These are phyloP conservation scores for Charanyca ferruginea DNA, from an alignment of 2,888 invertebrate species.

Conservation along the genomic window DNA sequence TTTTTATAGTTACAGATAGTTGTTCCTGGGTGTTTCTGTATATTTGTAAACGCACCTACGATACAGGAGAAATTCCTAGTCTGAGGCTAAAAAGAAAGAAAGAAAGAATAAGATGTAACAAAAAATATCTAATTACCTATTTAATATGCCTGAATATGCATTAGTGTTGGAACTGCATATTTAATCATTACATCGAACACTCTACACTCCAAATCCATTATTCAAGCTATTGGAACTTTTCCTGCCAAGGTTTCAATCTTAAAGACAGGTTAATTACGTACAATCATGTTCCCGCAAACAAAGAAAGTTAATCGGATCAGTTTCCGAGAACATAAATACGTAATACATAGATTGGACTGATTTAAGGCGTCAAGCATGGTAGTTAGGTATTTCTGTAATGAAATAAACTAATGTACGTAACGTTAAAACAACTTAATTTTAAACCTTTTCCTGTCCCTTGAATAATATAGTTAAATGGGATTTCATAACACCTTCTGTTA, in stretches of 20 bases:
- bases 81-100: too few relatives aligned
- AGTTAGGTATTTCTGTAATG: neutral
- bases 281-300: neutral
- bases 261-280: conserved; percentile 42
- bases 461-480: too few relatives aligned
- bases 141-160: neutral
- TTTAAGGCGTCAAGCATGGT: neutral
- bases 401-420: too few relatives aligned
- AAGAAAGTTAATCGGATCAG: conserved; percentile 7
- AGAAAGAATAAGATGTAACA: too few relatives aligned
- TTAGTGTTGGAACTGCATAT: neutral
- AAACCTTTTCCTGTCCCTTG: too few relatives aligned
- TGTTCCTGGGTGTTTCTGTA: too few relatives aligned
- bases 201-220: conserved; percentile 17
- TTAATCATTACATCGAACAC: neutral
- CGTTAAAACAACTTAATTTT: too few relatives aligned
- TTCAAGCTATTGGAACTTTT: conserved; percentile 14
- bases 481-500: too few relatives aligned
- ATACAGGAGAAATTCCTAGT: too few relatives aligned
- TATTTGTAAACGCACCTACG: too few relatives aligned
- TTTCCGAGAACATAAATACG: conserved; percentile 2
- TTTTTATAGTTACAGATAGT: too few relatives aligned
- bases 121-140: too few relatives aligned
- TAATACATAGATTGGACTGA: conserved; percentile 1
- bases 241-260: conserved; percentile 27